phyloP scores from a whole-genome alignment of 2,113 vertebrate genomes.

The Embiotoca jacksoni region DNA sequence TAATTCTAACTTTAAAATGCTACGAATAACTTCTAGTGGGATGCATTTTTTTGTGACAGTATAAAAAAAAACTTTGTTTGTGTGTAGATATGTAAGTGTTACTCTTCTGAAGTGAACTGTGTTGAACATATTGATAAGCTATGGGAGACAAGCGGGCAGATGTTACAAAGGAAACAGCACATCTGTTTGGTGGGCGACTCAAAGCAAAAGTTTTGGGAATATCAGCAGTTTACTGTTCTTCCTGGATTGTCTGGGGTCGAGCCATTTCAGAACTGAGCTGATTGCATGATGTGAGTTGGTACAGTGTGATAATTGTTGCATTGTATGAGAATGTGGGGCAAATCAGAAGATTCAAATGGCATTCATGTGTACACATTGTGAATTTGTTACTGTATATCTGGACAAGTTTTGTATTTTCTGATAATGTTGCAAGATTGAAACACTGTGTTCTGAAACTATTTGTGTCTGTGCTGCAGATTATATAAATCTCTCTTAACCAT shows the following conservation, averaged over 20 bases:
- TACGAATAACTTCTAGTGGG: not conserved
- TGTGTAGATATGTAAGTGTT: not conserved
- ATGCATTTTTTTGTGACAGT: not conserved
- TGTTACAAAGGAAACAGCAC: not conserved
- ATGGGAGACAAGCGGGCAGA: not conserved
- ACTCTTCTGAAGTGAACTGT: no score
- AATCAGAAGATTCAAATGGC: not conserved
- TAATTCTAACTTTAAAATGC: not conserved
- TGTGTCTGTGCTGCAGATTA: slow-evolving; percentile 7
- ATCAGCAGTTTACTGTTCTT: slow-evolving; percentile 18
- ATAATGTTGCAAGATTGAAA: not conserved
- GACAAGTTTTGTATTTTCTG: not conserved
- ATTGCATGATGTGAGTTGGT: not conserved
- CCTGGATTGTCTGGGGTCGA: not conserved
- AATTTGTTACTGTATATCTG: not conserved
- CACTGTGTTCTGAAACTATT: not conserved
- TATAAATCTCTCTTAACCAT: not conserved
- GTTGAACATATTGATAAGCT: not conserved
- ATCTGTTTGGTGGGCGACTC: slow-evolving; percentile 30
- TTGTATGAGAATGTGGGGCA: not conserved
- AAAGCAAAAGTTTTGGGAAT: slow-evolving; percentile 8
- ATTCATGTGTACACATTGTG: not conserved
- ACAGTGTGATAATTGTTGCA: slow-evolving; percentile 1
- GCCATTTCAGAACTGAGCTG: no score
- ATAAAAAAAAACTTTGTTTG: not conserved